Evolutionary conservation across 2,797 vertebrate species (phyloP).

Genomic region (Hydrocynus forskahlii): DNA sequence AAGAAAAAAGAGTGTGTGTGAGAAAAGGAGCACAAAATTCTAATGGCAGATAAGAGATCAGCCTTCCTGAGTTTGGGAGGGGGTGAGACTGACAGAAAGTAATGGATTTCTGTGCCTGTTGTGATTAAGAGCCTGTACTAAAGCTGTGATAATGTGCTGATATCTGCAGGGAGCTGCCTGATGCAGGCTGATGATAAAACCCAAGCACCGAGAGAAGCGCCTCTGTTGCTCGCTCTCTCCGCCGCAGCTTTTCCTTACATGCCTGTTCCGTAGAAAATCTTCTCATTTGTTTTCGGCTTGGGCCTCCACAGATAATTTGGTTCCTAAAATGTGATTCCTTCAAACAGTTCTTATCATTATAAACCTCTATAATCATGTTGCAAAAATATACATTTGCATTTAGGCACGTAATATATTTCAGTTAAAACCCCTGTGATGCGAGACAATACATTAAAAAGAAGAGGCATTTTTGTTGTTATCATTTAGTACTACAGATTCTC

Average conservation of each 20-base stretch:
- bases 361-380: conserved; percentile 8
- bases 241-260: conserved; percentile 39
- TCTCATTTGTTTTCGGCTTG: conserved; percentile 55
- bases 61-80: conserved; percentile 73
- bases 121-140: conserved; percentile 82
- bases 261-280: conserved; percentile 44
- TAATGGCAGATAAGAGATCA: conserved; percentile 79
- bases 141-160: conserved; percentile 85
- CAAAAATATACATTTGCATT: conserved; percentile 36
- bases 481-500: neutral
- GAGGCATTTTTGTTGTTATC: neutral
- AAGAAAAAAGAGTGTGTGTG: conserved; percentile 16
- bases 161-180: conserved; percentile 83
- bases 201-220: conserved; percentile 63
- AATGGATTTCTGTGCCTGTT: conserved; percentile 85
- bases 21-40: conserved; percentile 70
- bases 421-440: neutral
- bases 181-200: conserved; percentile 80
- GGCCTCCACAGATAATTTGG: conserved; percentile 40
- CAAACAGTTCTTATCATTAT: conserved; percentile 40
- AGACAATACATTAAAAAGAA: neutral
- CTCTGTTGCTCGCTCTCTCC: conserved; percentile 59
- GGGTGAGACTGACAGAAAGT: conserved; percentile 81
- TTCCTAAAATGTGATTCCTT: conserved; percentile 48
- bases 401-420: conserved; percentile 9